Percentiles rank a stretch among this genome's conserved stretches.
Evolutionary conservation across 2,797 vertebrate species (phyloP).

Genomic region (Halcyon chelicuti): DNA sequence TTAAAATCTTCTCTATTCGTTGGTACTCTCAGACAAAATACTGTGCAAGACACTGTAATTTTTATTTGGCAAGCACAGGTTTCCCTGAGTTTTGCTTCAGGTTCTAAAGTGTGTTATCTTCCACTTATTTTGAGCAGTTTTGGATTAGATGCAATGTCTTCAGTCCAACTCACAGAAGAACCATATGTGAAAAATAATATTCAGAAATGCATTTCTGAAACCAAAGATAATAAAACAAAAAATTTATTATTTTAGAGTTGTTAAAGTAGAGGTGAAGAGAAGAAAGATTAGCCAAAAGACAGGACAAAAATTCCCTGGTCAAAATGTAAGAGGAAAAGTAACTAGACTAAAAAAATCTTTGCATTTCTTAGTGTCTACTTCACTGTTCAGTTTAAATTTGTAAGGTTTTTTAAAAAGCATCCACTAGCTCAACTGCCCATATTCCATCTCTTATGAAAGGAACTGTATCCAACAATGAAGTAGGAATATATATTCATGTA

Average conservation of each 20-base stretch:
- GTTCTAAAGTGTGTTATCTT: background rate
- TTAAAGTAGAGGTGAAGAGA: background rate
- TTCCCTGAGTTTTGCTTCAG: background rate
- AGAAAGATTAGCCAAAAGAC: background rate
- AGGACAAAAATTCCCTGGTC: background rate
- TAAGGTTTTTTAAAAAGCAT: background rate
- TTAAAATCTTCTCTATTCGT: background rate
- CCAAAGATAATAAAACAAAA: background rate
- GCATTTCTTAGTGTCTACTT: background rate
- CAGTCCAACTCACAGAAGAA: background rate
- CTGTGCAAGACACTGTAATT: background rate
- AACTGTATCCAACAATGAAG: background rate
- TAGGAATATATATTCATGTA: background rate
- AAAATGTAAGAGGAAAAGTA: background rate
- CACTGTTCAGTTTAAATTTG: background rate
- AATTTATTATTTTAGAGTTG: background rate
- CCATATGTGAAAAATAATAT: background rate
- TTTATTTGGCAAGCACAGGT: background rate
- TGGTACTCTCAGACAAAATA: background rate
- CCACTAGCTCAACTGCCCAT: background rate
- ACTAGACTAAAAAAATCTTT: background rate
- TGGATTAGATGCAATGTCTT: background rate
- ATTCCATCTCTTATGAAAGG: background rate
- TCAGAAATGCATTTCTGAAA: background rate
- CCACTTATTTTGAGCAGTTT: background rate